Conservation (phyloP, 1,140 invertebrate genomes). For the Tigriopus japonicus region DNA sequence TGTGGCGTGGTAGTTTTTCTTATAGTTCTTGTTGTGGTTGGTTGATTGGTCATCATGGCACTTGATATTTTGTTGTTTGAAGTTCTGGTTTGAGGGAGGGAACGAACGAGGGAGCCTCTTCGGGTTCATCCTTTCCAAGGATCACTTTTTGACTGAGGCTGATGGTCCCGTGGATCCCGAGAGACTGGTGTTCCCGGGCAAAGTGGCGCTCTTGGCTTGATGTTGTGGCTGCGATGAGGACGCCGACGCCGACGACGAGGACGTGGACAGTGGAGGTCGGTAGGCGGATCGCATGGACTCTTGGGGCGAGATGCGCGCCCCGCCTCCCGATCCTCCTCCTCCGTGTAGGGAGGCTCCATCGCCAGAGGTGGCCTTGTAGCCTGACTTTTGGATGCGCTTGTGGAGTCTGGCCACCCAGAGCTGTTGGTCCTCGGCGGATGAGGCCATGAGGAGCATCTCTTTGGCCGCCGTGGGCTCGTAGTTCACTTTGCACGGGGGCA, state of each 20-base stretch:
- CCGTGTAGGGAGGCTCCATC: conserved; percentile 10
- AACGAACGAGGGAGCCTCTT: too few species aligned
- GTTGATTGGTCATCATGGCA: too few species aligned
- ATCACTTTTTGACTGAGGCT: too few species aligned
- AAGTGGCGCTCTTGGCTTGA: too few species aligned
- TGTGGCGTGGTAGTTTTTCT: too few species aligned
- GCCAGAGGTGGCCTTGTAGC: conserved; percentile 48
- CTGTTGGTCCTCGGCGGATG: conserved; percentile 66
- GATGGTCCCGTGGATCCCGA: too few species aligned
- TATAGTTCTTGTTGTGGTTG: too few species aligned
- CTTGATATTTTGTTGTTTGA: too few species aligned
- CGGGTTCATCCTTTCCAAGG: too few species aligned
- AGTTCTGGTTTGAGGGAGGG: too few species aligned
- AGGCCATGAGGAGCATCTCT: conserved; percentile 69
- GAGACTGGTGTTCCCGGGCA: too few species aligned
- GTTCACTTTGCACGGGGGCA: conserved; percentile 78
- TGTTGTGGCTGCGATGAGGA: not conserved
- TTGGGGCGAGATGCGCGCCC: conserved; percentile 7
- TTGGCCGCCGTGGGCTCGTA: conserved; percentile 80
- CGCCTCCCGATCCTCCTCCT: too few species aligned
- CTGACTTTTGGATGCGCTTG: conserved; percentile 80
- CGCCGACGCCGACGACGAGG: not conserved
- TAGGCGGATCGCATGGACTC: conserved; percentile 3
- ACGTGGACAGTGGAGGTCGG: not conserved
- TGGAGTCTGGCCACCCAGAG: conserved; percentile 73